Evolutionary conservation across 2,113 vertebrate genomes (phyloP).

Genomic region (human): DNA sequence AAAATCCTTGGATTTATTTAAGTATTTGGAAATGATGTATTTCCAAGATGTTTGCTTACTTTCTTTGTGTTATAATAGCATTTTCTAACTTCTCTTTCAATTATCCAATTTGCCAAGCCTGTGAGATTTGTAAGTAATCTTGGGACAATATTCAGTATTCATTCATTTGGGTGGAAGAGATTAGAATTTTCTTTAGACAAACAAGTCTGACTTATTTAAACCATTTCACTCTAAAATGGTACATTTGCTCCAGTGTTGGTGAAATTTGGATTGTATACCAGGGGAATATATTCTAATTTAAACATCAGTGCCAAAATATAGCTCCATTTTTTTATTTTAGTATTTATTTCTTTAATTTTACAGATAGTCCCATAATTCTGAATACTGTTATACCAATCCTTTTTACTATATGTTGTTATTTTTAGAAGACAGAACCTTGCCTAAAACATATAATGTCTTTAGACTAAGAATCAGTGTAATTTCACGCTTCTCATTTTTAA

Average conservation of each 20-base stretch:
- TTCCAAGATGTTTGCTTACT: neutral
- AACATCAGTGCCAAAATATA: neutral
- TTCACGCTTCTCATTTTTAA: neutral
- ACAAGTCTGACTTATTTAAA: conserved; percentile 12
- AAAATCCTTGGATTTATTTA: neutral
- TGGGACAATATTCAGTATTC: neutral
- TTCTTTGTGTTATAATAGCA: neutral
- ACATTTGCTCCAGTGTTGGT: neutral
- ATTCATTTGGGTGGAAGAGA: neutral
- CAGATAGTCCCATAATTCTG: neutral
- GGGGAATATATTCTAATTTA: neutral
- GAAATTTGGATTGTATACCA: neutral
- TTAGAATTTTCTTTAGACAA: neutral
- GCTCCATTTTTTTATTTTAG: neutral
- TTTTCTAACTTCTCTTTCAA: neutral
- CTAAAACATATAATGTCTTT: neutral
- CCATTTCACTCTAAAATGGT: neutral
- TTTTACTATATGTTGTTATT: neutral
- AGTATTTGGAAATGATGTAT: neutral
- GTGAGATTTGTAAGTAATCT: neutral
- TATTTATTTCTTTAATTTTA: neutral
- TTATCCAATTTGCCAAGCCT: neutral
- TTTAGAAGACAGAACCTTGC: neutral
- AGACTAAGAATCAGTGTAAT: neutral
- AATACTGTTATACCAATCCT: neutral